phyloP scores from a whole-genome alignment of 2,888 invertebrate genomes.

The Physocephala rufipes region DNA sequence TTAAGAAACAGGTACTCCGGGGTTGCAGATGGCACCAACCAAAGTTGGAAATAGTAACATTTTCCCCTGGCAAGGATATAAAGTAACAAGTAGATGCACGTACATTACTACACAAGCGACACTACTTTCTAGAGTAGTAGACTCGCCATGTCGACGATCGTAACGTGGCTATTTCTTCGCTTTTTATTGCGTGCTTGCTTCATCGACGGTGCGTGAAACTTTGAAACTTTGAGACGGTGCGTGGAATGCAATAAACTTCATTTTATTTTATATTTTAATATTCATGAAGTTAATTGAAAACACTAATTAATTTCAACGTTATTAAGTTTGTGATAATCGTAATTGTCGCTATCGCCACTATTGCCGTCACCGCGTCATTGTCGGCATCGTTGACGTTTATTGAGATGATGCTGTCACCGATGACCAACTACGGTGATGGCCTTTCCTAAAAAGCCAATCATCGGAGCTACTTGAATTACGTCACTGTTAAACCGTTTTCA shows the following conservation, averaged over 20 bases:
- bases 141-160: neutral
- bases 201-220: neutral
- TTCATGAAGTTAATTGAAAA: slow-evolving; percentile 40
- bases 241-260: slow-evolving; percentile 4
- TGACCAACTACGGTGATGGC: too few relatives aligned
- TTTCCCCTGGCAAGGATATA: neutral
- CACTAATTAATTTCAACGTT: slow-evolving; percentile 35
- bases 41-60: neutral
- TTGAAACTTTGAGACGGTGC: too few relatives aligned
- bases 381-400: neutral
- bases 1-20: neutral
- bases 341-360: neutral
- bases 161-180: neutral
- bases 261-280: slow-evolving; percentile 26
- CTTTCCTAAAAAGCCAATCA: too few relatives aligned
- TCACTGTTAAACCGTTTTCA: too few relatives aligned
- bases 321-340: slow-evolving; percentile 24
- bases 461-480: too few relatives aligned
- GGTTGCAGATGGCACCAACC: neutral
- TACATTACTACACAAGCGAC: neutral
- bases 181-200: neutral
- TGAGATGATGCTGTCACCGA: too few relatives aligned
- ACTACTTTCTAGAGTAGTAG: neutral
- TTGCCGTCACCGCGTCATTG: neutral
- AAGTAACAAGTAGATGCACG: neutral